Evolutionary conservation across 2,888 invertebrate genomes (phyloP).

Genomic region (Drosophila anceps): DNA sequence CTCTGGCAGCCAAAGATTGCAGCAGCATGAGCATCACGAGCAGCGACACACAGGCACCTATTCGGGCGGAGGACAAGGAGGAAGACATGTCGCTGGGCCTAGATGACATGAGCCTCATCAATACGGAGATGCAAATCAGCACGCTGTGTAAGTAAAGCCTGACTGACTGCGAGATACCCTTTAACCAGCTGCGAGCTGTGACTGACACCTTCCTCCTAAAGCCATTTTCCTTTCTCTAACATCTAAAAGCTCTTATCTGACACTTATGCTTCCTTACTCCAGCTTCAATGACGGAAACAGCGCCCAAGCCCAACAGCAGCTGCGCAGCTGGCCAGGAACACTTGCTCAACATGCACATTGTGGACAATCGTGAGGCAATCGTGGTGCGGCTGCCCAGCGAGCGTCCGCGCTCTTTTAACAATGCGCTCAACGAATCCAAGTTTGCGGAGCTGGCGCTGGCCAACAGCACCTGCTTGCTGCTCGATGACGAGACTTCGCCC

Average conservation of each 20-base stretch:
- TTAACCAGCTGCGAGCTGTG: too few relatives aligned
- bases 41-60: conserved; percentile 63
- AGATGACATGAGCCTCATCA: conserved; percentile 79
- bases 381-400: conserved; percentile 47
- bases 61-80: conserved; percentile 41
- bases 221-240: too few relatives aligned
- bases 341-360: conserved; percentile 71
- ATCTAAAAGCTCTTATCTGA: neutral
- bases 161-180: neutral
- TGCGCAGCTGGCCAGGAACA: conserved; percentile 37
- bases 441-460: conserved; percentile 91
- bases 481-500: conserved; percentile 94
- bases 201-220: neutral
- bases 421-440: conserved; percentile 85
- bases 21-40: conserved; percentile 87
- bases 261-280: neutral
- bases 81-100: conserved; percentile 74
- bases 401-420: conserved; percentile 81
- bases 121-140: conserved; percentile 82
- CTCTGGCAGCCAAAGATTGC: conserved; percentile 88
- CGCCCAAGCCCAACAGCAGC: conserved; percentile 32
- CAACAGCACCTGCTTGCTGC: conserved; percentile 88
- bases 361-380: conserved; percentile 52
- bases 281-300: conserved; percentile 71
- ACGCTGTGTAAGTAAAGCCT: conserved; percentile 78